Conservation (phyloP, 2,113 vertebrate genomes). For the Bostrychus sinensis region DNA sequence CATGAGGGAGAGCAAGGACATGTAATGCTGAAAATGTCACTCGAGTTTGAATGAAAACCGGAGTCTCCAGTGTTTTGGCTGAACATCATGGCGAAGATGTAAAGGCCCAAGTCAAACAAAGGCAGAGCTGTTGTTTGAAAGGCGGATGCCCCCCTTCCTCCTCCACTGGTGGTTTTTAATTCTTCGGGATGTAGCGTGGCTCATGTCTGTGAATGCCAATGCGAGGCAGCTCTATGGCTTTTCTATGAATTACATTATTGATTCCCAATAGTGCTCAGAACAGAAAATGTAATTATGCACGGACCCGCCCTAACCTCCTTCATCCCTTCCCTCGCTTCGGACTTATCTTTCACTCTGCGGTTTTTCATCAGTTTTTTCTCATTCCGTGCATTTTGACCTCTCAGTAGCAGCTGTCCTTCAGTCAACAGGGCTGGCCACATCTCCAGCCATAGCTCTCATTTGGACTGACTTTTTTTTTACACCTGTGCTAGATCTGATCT, state of each 20-base stretch:
- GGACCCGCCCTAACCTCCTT: conserved; percentile 47
- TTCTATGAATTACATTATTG: conserved; percentile 88
- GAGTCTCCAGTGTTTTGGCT: conserved; percentile 22
- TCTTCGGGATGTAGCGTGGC: conserved; percentile 64
- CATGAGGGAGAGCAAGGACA: background rate
- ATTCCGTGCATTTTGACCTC: conserved; percentile 25
- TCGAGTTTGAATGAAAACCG: conserved; percentile 49
- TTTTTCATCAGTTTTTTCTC: conserved; percentile 43
- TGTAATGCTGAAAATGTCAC: conserved; percentile 35
- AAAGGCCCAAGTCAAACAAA: conserved; percentile 65
- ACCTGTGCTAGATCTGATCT: background rate
- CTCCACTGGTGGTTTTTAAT: conserved; percentile 53
- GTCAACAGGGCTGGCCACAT: background rate
- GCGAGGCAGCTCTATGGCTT: conserved; percentile 70
- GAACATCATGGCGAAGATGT: conserved; percentile 45
- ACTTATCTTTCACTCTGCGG: conserved; percentile 40
- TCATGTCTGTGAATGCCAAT: conserved; percentile 73
- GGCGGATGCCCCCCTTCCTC: conserved; percentile 44
- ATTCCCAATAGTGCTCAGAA: conserved; percentile 86
- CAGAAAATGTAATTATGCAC: conserved; percentile 93
- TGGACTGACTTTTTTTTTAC: no score
- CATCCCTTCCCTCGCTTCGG: conserved; percentile 25
- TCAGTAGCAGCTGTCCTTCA: conserved; percentile 28
- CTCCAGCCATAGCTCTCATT: background rate
- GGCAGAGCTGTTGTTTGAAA: conserved; percentile 66